These are phyloP conservation scores for Brachyptera putata DNA, from an alignment of 2,888 invertebrate species.

Conservation along the genomic window DNA sequence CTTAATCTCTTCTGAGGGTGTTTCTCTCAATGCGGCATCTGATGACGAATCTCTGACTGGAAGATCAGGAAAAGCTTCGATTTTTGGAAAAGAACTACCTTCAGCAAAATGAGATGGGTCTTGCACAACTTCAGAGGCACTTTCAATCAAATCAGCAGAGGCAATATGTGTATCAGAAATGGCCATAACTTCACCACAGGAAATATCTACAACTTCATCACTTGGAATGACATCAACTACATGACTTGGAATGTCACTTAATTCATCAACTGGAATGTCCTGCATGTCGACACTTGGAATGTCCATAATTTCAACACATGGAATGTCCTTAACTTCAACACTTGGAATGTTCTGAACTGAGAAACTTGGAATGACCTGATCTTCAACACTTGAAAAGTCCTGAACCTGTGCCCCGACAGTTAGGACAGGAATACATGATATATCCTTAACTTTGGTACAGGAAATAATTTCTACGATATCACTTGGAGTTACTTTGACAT, in stretches of 20 bases:
- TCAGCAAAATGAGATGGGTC: neutral
- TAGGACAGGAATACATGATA: too few relatives aligned
- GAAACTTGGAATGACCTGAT: too few relatives aligned
- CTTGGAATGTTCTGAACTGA: constrained; percentile 6
- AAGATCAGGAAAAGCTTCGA: neutral
- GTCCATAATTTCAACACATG: neutral
- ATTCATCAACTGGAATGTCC: neutral
- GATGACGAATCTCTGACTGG: neutral
- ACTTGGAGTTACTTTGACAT: neutral
- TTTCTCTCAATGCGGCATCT: neutral
- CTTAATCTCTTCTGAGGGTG: too few relatives aligned
- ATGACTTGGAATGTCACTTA: neutral
- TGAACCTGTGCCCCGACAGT: too few relatives aligned
- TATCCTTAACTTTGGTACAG: too few relatives aligned
- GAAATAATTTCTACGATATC: too few relatives aligned
- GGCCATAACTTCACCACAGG: neutral
- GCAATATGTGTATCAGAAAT: neutral
- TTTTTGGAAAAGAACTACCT: neutral
- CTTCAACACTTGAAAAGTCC: too few relatives aligned
- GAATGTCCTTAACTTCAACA: neutral
- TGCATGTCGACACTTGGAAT: neutral
- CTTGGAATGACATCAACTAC: neutral
- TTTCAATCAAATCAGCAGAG: neutral
- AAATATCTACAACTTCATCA: neutral
- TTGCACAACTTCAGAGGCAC: neutral